These are phyloP conservation scores for Saimiri boliviensis DNA, from an alignment of 2,113 vertebrate genomes.

Conservation along the genomic window DNA sequence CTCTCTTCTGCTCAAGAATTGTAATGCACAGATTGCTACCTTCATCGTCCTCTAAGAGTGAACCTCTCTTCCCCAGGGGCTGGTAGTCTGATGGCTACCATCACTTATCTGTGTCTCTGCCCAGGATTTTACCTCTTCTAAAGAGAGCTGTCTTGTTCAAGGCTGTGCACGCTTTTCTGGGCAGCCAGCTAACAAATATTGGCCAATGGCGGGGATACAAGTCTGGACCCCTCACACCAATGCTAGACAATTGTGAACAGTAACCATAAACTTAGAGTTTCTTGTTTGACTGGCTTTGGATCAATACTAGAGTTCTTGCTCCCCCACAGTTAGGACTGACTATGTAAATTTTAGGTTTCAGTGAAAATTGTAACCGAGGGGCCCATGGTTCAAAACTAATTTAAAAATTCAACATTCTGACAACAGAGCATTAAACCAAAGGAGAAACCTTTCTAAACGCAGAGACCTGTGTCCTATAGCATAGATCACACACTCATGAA, in stretches of 20 bases:
- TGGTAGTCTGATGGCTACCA: background rate
- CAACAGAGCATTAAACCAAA: background rate
- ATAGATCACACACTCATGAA: accelerated
- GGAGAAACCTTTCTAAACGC: background rate
- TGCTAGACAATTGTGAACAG: background rate
- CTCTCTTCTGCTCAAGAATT: background rate
- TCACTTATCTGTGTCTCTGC: background rate
- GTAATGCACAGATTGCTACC: background rate
- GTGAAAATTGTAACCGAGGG: background rate
- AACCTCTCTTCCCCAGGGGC: background rate
- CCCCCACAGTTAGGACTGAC: accelerated
- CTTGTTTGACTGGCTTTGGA: background rate
- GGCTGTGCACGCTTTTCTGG: background rate
- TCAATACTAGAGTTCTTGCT: background rate
- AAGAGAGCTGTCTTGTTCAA: background rate
- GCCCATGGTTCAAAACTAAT: background rate
- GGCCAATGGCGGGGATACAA: background rate
- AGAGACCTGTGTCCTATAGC: background rate
- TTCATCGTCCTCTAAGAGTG: background rate
- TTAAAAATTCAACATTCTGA: background rate
- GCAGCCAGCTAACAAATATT: background rate
- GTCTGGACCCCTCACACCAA: background rate
- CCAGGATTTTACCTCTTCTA: background rate
- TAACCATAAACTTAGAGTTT: background rate
- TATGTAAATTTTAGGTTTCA: background rate